A percentile compares a stretch with the other conserved stretches of the same genome.
Conservation (phyloP, 2,113 vertebrate genomes). For the Zosterops borbonicus region DNA sequence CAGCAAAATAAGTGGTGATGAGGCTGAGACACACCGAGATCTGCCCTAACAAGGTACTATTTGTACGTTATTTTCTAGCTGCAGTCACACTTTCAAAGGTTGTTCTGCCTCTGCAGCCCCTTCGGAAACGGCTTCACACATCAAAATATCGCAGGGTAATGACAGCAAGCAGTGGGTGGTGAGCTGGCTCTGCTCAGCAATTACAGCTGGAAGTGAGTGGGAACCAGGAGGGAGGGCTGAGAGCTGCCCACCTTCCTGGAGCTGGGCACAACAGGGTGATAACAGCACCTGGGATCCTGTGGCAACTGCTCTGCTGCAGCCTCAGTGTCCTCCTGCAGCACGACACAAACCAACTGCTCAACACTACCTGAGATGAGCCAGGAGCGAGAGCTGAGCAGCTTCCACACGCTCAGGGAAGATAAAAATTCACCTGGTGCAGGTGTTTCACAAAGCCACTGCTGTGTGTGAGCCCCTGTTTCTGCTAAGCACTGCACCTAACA, state of each 20-base stretch:
- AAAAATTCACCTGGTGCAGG: neutral
- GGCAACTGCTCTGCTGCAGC: neutral
- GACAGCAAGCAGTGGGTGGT: conserved; percentile 25
- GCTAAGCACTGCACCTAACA: accelerated
- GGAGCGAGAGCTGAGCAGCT: neutral
- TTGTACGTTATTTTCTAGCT: conserved; percentile 14
- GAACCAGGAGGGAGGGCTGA: neutral
- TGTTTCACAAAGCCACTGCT: neutral
- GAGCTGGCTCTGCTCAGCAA: neutral
- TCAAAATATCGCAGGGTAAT: neutral
- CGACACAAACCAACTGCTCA: neutral
- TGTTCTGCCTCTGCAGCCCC: conserved; percentile 31
- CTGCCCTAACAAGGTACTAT: conserved; percentile 30
- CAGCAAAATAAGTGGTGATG: conserved; percentile 35
- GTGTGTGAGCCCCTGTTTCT: neutral
- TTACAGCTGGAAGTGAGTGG: neutral
- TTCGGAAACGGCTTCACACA: conserved; percentile 36
- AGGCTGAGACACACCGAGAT: neutral
- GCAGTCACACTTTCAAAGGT: conserved; percentile 52
- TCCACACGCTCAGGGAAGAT: neutral
- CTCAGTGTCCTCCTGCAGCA: accelerated
- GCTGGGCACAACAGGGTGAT: neutral
- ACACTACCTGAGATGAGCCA: neutral
- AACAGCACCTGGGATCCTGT: neutral
- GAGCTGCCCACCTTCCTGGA: neutral